These are phyloP conservation scores for Chloroceryle amazona DNA, from an alignment of 2,797 vertebrate species.

Conservation along the genomic window DNA sequence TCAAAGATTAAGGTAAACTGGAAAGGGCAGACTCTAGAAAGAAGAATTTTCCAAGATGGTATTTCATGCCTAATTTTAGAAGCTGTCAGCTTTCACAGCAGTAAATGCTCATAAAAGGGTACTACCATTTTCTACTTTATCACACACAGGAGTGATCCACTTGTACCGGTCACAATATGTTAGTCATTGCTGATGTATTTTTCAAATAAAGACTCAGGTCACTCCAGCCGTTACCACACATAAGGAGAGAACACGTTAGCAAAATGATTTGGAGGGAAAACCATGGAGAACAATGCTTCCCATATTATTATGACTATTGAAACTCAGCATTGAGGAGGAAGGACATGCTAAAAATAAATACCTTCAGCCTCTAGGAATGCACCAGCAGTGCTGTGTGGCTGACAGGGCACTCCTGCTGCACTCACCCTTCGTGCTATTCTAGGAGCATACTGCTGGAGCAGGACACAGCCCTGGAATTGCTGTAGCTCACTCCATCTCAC, in stretches of 20 bases:
- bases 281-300: not conserved
- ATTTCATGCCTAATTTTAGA: slow-evolving; percentile 76
- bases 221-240: not conserved
- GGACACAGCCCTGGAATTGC: not conserved
- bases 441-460: not conserved
- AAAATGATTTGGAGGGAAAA: not conserved
- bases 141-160: slow-evolving; percentile 11
- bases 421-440: not conserved
- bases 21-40: slow-evolving; percentile 43
- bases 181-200: not conserved
- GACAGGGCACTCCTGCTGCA: not conserved
- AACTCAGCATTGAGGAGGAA: not conserved
- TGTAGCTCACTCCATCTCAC: not conserved
- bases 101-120: slow-evolving; percentile 56
- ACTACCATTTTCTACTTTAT: slow-evolving; percentile 21
- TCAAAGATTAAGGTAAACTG: slow-evolving; percentile 31
- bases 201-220: not conserved
- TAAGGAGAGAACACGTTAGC: not conserved
- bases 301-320: not conserved
- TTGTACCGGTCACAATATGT: not conserved
- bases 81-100: slow-evolving; percentile 45
- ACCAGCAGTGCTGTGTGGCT: not conserved
- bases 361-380: not conserved
- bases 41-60: slow-evolving; percentile 23
- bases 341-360: not conserved